Percentiles rank a stretch among this genome's conserved stretches.
Conservation (phyloP, 1,140 invertebrate genomes). For the Ditylenchus dipsaci region DNA sequence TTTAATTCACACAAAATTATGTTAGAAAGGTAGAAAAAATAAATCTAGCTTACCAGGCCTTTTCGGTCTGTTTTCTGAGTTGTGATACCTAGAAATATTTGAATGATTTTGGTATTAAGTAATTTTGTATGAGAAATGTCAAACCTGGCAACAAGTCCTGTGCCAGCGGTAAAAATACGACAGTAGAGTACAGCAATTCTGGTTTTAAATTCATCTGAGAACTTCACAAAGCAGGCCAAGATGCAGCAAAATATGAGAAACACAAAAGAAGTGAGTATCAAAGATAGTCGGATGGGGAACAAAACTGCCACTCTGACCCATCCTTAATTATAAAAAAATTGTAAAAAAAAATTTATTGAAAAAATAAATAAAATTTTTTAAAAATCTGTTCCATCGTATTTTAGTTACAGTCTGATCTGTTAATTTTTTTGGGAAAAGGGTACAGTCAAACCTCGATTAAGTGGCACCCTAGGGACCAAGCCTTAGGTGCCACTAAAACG, state of each 20-base stretch:
- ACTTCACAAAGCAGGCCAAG: slow-evolving; percentile 12
- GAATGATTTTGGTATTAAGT: too few relatives aligned
- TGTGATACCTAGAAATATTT: slow-evolving; percentile 17
- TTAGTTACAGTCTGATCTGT: not conserved
- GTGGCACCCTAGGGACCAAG: too few relatives aligned
- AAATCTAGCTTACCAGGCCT: slow-evolving; percentile 23
- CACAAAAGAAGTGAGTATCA: slow-evolving; percentile 32
- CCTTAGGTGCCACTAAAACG: too few relatives aligned
- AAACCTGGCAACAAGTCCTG: slow-evolving; percentile 26
- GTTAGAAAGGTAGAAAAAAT: not conserved
- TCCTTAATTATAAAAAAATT: not conserved
- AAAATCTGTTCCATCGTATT: not conserved
- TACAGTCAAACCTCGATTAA: too few relatives aligned
- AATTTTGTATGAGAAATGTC: too few relatives aligned
- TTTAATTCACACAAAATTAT: slow-evolving; percentile 1
- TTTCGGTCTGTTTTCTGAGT: slow-evolving; percentile 33
- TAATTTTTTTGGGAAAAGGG: too few relatives aligned
- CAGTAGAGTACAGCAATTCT: slow-evolving; percentile 40
- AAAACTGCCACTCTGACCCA: not conserved
- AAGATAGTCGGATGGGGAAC: slow-evolving; percentile 22
- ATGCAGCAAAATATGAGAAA: slow-evolving; percentile 36
- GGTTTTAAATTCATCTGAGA: slow-evolving; percentile 37
- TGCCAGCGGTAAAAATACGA: slow-evolving; percentile 39
- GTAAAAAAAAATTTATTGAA: not conserved
- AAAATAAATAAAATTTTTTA: not conserved